Conservation (phyloP, 1,140 invertebrate species). For the Nasonia vitripennis region DNA sequence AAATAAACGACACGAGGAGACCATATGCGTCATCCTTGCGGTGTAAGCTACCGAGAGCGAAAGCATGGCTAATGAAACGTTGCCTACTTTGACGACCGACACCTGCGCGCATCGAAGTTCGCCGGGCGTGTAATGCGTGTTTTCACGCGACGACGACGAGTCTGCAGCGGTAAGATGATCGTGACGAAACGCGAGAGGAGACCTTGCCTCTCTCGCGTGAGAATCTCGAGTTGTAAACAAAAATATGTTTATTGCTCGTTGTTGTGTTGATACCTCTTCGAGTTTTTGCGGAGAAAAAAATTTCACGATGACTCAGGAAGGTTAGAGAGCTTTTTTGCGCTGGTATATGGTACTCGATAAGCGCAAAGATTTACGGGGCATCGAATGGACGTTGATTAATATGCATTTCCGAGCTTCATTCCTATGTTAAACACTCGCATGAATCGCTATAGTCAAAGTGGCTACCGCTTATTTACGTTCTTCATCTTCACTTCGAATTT, state of each 20-base stretch:
- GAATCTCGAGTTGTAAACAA: not conserved
- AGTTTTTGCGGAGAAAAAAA: not conserved
- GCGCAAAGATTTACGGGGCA: too few species aligned
- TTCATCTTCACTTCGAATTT: too few species aligned
- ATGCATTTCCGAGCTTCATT: too few species aligned
- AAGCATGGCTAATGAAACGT: not conserved
- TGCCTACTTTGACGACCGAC: not conserved
- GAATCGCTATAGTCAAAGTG: too few species aligned
- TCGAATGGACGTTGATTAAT: too few species aligned
- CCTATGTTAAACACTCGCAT: too few species aligned
- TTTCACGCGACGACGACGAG: not conserved
- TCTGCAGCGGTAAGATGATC: not conserved
- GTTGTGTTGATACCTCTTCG: not conserved
- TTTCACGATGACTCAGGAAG: not conserved
- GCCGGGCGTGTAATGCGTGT: not conserved
- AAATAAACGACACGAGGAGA: too few species aligned
- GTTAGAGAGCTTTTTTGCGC: too few species aligned
- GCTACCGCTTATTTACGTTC: too few species aligned
- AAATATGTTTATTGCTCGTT: slow-evolving; percentile 1
- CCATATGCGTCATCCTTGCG: too few species aligned
- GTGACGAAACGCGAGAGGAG: not conserved
- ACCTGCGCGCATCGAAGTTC: not conserved
- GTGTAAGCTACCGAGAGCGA: not conserved
- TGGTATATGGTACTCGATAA: too few species aligned
- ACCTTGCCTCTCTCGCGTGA: not conserved